Evolutionary conservation across 2,797 vertebrate species (phyloP).

Genomic region (Clarias laeviceps): DNA sequence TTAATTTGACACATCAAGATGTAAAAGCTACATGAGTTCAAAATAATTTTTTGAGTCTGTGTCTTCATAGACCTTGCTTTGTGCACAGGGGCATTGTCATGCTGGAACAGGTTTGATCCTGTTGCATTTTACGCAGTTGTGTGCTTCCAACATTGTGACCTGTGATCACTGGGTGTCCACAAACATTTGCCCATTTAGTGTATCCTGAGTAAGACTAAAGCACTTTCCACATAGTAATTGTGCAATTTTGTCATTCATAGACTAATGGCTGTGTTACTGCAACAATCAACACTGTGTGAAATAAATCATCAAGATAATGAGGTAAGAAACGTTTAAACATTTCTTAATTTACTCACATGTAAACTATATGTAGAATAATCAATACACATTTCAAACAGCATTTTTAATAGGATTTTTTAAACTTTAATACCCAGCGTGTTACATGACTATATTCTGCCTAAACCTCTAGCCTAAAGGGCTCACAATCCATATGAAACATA

Average conservation of each 20-base stretch:
- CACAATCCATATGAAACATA: not conserved
- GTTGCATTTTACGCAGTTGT: not conserved
- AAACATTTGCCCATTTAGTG: not conserved
- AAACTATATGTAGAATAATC: not conserved
- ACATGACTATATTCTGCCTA: not conserved
- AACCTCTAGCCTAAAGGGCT: not conserved
- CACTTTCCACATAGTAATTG: not conserved
- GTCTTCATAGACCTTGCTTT: not conserved
- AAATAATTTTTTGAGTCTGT: too few species aligned
- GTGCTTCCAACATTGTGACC: not conserved
- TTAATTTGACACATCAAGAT: too few species aligned
- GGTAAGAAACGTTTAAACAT: constrained; percentile 67
- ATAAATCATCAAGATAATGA: constrained; percentile 89
- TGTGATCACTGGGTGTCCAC: not conserved
- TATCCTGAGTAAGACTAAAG: not conserved
- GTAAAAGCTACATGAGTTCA: too few species aligned
- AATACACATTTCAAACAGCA: not conserved
- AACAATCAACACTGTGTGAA: constrained; percentile 82
- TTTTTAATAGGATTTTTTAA: not conserved
- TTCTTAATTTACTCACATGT: not conserved
- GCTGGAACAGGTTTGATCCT: not conserved
- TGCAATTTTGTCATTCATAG: constrained; percentile 53
- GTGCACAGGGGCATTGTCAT: too few species aligned
- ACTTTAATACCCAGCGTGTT: not conserved
- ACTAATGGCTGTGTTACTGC: constrained; percentile 82